Base-by-base conservation (phyloP, 1,140 invertebrate genomes). In the Tetragnatha versicolor region DNA sequence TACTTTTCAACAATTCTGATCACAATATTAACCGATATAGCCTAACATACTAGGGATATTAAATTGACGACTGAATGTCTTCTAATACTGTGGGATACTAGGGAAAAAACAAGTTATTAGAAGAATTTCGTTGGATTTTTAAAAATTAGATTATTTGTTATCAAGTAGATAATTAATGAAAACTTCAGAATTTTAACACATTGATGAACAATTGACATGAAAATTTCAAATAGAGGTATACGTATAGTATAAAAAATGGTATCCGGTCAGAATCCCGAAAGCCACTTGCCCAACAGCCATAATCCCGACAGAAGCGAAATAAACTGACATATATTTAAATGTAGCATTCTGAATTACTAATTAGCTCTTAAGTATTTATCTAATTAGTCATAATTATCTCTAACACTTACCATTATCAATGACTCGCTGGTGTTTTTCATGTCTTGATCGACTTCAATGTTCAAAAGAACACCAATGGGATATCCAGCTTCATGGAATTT, bases 341-440 rank as follows among this genome's bases (percentile, higher is more conserved):
- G 12, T 2, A 1, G 42, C 12, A 47, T 17, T 20, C 12, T 12
- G 42, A 17, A 17, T 47, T 20, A 20, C 12, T 12, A 47, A 2
- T 20, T 17, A 1, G 42, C 20, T 12, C 1, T 47, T 47, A 17
- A 47, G 12, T 20, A 47, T 17, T 3, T 2, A 12, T 47, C 42
- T 20, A 3, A 47, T 17, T 1, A 47, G 42, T 12, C 12, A 12
- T 12, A 20, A 60, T 29, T 17, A 17, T 29, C n/a, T n/a, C 27
- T 4, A 9, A 2, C 39, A 65, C 70, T 76, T 51, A 76, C 73
- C 3, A 31, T 6, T n/a, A 76, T 61, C 12, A 65, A 9, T 0
- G 22, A 31, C 7, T 5, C 20, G 1, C 60, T 65, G 14, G 73
- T 65, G 9, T 66, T 76, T 39, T 76, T 76, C 17, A 65, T 65